Percentiles rank a stretch among this genome's conserved stretches.
These are phyloP conservation scores for Agapostemon virescens DNA, from an alignment of 2,888 invertebrate species.

Conservation along the genomic window DNA sequence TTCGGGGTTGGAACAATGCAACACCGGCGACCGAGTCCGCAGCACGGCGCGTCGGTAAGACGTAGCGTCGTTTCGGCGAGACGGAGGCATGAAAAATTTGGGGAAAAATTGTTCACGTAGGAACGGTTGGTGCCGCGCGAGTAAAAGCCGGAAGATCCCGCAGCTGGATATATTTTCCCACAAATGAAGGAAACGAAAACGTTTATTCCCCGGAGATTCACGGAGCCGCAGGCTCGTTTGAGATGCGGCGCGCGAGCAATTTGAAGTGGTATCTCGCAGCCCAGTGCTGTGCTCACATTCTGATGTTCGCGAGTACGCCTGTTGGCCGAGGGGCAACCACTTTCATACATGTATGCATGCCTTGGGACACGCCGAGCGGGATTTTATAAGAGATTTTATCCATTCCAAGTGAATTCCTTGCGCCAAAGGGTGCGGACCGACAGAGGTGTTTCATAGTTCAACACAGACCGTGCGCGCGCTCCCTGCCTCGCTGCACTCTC, in stretches of 20 bases:
- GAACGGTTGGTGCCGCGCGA: too few relatives aligned
- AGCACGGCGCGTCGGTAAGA: background rate
- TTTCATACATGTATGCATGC: constrained; percentile 55
- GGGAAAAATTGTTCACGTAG: background rate
- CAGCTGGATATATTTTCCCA: constrained; percentile 21
- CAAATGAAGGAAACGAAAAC: constrained; percentile 47
- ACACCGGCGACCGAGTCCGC: background rate
- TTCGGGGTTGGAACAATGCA: background rate
- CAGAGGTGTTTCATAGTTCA: constrained; percentile 13
- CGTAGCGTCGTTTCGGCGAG: background rate
- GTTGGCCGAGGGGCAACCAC: constrained; percentile 22
- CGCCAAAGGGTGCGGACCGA: constrained; percentile 21
- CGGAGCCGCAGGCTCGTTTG: constrained; percentile 43
- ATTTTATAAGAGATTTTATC: constrained; percentile 51
- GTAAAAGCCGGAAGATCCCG: background rate
- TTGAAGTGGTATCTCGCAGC: constrained; percentile 44
- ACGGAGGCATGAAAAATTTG: constrained; percentile 9
- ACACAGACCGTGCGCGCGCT: background rate
- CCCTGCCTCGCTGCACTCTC: background rate
- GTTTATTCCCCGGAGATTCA: constrained; percentile 40
- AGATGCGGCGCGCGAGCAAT: constrained; percentile 52
- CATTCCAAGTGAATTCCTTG: constrained; percentile 49
- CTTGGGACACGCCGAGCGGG: constrained; percentile 25
- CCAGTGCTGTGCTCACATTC: constrained; percentile 33
- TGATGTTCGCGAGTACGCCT: constrained; percentile 35